Conservation (phyloP, 2,113 vertebrate species). For the Conger conger region DNA sequence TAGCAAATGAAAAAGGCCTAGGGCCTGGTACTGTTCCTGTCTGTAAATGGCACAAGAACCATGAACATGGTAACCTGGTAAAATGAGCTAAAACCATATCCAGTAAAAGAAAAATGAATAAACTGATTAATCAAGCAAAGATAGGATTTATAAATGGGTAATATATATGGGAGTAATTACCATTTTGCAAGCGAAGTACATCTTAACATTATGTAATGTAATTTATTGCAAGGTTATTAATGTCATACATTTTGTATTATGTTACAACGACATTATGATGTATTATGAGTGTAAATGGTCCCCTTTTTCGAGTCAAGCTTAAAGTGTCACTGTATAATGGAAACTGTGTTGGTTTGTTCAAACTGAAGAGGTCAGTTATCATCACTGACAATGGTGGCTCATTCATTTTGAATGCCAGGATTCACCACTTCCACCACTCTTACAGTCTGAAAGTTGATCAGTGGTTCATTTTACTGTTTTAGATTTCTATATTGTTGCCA, state of each 20-base stretch:
- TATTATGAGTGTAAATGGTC: conserved; percentile 29
- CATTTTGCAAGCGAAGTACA: conserved; percentile 21
- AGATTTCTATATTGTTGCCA: conserved; percentile 3
- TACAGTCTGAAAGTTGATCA: conserved; percentile 16
- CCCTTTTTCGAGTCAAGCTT: conserved; percentile 22
- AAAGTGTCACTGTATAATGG: conserved; percentile 29
- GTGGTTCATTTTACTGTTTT: background rate
- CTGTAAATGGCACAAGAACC: conserved; percentile 35
- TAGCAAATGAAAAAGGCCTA: conserved; percentile 31
- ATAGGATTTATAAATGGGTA: conserved; percentile 25
- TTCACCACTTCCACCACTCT: background rate
- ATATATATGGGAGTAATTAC: conserved; percentile 19
- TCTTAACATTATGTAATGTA: conserved; percentile 41
- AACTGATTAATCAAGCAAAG: conserved; percentile 19
- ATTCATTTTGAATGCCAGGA: conserved; percentile 37
- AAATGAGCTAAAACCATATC: background rate
- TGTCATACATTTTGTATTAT: conserved; percentile 41
- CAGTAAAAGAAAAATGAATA: conserved; percentile 17
- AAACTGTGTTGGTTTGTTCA: conserved; percentile 29
- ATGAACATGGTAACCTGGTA: background rate
- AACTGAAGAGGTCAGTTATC: conserved; percentile 23
- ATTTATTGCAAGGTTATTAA: conserved; percentile 41
- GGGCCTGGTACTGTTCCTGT: conserved; percentile 46
- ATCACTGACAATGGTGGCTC: conserved; percentile 33
- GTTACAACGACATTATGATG: conserved; percentile 26